phyloP scores from a whole-genome alignment of 2,797 vertebrate species.

The Macroramphosus scolopax region DNA sequence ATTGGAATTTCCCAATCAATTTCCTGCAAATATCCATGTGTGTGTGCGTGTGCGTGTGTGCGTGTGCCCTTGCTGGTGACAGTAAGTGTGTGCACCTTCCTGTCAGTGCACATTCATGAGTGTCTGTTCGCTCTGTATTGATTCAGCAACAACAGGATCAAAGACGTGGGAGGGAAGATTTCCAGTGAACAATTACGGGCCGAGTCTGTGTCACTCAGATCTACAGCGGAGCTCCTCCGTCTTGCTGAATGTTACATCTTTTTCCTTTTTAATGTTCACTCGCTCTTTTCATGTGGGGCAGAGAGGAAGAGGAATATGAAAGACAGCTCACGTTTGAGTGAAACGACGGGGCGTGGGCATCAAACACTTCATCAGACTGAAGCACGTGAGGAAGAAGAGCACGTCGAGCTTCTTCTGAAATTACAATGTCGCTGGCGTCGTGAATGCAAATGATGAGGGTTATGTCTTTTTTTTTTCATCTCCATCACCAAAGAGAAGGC shows the following conservation, averaged over 20 bases:
- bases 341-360: constrained; percentile 31
- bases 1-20: constrained; percentile 24
- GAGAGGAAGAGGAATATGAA: constrained; percentile 38
- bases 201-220: constrained; percentile 31
- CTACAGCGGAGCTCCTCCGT: constrained; percentile 5
- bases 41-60: background rate
- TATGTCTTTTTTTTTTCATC: constrained; percentile 47
- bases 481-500: constrained; percentile 20
- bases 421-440: constrained; percentile 27
- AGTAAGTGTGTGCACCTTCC: constrained; percentile 1
- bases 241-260: constrained; percentile 15
- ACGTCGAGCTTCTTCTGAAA: constrained; percentile 14
- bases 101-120: constrained; percentile 9
- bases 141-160: constrained; percentile 48
- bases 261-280: constrained; percentile 38
- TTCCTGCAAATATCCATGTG: constrained; percentile 7
- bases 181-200: constrained; percentile 38
- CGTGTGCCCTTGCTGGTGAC: constrained; percentile 21
- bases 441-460: constrained; percentile 53
- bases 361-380: constrained; percentile 40
- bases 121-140: constrained; percentile 37
- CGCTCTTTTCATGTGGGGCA: constrained; percentile 33
- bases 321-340: constrained; percentile 20
- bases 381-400: constrained; percentile 22
- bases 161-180: constrained; percentile 36